phyloP scores from a whole-genome alignment of 1,140 invertebrate genomes.

The Drosophila yakuba region DNA sequence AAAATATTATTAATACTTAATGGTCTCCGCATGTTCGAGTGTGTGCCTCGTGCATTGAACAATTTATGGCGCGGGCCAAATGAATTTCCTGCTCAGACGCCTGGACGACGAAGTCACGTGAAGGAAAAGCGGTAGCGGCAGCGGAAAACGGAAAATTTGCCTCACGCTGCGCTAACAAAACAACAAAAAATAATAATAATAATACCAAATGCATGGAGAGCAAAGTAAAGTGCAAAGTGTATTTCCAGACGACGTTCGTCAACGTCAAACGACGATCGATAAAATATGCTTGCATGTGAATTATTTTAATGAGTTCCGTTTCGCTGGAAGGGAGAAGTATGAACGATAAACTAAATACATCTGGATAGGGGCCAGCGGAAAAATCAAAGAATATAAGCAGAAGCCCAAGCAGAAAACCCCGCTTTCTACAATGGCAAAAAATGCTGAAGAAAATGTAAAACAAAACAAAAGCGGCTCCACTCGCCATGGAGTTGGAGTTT shows the following conservation, averaged over 20 bases:
- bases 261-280: slow-evolving; percentile 79
- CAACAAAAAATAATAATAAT: slow-evolving; percentile 40
- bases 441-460: slow-evolving; percentile 35
- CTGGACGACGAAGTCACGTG: slow-evolving; percentile 44
- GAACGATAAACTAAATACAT: slow-evolving; percentile 81
- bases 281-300: slow-evolving; percentile 80
- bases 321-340: slow-evolving; percentile 78
- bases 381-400: slow-evolving; percentile 24
- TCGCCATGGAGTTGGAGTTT: slow-evolving; percentile 48
- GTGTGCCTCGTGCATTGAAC: slow-evolving; percentile 43
- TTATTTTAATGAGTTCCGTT: slow-evolving; percentile 83
- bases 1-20: slow-evolving; percentile 82
- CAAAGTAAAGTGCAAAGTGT: slow-evolving; percentile 36
- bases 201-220: slow-evolving; percentile 34
- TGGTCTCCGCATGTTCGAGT: slow-evolving; percentile 57
- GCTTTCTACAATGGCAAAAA: slow-evolving; percentile 45
- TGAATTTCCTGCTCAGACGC: slow-evolving; percentile 78
- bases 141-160: slow-evolving; percentile 77
- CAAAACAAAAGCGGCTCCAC: slow-evolving; percentile 55
- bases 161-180: slow-evolving; percentile 56
- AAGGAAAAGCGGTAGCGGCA: slow-evolving; percentile 37
- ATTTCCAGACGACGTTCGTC: slow-evolving; percentile 71
- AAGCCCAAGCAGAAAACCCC: slow-evolving; percentile 6
- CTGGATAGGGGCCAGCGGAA: slow-evolving; percentile 43
- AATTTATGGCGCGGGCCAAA: slow-evolving; percentile 75